These are phyloP conservation scores for Cherax quadricarinatus DNA, from an alignment of 1,140 invertebrate species.

Conservation along the genomic window DNA sequence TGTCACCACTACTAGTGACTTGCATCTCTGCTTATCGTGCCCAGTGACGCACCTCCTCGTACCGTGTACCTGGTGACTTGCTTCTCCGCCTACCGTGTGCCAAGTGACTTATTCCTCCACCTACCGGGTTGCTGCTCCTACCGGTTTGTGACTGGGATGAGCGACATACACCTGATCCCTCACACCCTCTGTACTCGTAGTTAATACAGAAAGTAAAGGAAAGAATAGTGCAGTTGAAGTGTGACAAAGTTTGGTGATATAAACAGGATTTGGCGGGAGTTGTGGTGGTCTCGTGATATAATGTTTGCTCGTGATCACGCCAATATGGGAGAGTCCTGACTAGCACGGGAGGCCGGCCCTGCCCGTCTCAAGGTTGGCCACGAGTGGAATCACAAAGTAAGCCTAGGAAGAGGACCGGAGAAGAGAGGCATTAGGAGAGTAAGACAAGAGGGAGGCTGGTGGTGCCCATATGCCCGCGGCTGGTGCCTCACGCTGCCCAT, in stretches of 20 bases:
- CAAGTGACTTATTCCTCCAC: too few species aligned
- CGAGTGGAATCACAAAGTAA: constrained; percentile 13
- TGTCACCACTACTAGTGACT: neutral
- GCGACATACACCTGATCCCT: neutral
- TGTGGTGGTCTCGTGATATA: neutral
- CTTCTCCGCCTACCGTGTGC: too few species aligned
- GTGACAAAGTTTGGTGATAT: neutral
- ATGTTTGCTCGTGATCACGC: neutral
- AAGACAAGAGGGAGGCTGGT: neutral
- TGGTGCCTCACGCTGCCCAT: constrained; percentile 55
- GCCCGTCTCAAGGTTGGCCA: neutral
- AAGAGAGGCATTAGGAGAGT: neutral
- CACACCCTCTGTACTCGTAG: neutral
- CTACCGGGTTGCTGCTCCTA: neutral
- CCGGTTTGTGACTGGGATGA: neutral
- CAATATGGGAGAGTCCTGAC: constrained; percentile 7
- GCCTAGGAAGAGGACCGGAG: constrained; percentile 20
- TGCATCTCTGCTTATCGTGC: too few species aligned
- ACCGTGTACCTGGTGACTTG: too few species aligned
- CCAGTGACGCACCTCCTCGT: too few species aligned
- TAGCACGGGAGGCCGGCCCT: neutral
- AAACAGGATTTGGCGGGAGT: neutral
- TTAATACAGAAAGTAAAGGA: neutral
- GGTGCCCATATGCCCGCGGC: constrained; percentile 53
- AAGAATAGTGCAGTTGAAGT: neutral